phyloP scores from a whole-genome alignment of 2,888 invertebrate genomes.

The Agonum fuliginosum region DNA sequence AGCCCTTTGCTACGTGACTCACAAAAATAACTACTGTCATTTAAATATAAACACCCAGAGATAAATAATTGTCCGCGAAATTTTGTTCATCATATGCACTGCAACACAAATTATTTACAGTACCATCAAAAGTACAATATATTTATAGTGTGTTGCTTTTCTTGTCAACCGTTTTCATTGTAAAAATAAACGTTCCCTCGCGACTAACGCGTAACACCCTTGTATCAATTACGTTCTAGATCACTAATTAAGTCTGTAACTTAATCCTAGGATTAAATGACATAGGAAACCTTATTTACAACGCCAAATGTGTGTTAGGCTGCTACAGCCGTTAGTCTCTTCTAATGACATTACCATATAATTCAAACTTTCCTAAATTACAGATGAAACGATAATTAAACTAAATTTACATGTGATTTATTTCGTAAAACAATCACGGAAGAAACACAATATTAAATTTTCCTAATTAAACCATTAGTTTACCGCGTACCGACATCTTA shows the following conservation, averaged over 20 bases:
- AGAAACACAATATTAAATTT: not conserved
- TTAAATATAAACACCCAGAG: not conserved
- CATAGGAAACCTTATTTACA: constrained; percentile 42
- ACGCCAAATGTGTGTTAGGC: constrained; percentile 34
- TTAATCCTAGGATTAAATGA: constrained; percentile 30
- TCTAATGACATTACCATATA: not conserved
- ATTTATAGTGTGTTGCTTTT: too few relatives aligned
- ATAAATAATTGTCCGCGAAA: not conserved
- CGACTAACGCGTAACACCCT: constrained; percentile 10
- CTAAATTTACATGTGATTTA: not conserved
- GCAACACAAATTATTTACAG: not conserved
- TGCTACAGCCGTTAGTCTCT: constrained; percentile 9
- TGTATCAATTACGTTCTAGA: constrained; percentile 41
- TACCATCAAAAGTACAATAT: too few relatives aligned
- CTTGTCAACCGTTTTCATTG: not conserved
- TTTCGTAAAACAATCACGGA: not conserved
- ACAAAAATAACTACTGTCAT: not conserved
- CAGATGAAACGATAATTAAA: not conserved
- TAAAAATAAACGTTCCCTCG: constrained; percentile 29
- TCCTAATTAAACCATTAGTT: too few relatives aligned
- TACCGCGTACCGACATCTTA: too few relatives aligned
- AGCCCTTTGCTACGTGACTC: constrained; percentile 26
- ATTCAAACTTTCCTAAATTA: not conserved
- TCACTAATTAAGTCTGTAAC: constrained; percentile 40
- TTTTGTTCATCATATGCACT: not conserved